Evolutionary conservation across 2,888 invertebrate species (phyloP), one percentile per base, ranked within the genome.

Genomic region (Synanthedon formicaeformis): DNA sequence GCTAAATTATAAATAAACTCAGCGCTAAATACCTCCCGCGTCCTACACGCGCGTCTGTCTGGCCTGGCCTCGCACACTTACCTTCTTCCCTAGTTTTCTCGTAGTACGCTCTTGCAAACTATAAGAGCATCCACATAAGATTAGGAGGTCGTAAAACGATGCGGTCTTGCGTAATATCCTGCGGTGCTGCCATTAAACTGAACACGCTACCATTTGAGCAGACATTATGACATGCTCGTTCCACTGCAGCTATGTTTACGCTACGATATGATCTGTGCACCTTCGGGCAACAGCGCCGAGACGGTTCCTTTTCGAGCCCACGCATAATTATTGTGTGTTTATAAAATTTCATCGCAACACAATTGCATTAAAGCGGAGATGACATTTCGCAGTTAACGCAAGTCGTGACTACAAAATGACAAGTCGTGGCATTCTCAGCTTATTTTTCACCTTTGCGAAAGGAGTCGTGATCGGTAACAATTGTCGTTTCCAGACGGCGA

Each of bases 391-490:
- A 58, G 64, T 62, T 58, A 55, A 63, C 67, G 62, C 56, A 56
- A 58, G 61, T 81, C 87, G 85, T 86, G 85, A 85, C 83, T 81
- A 58, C 69, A 62, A 79, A 86, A 86, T 85, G 83, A 82, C 84
- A 82, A 81, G 81, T 77, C 86, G 81, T 82, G 86, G 82, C 82
- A 84, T 87, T 84, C 84, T 75, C 84, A 71, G 70, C 68, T 75
- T 77, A 86, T 86, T 85, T 86, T 85, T 85, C 84, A 76, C 81
- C 78, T 84, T 85, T 84, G 69, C 81, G 80, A 80, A 80, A 77
- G 74, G 75, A 76, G 65, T 85, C 85, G 86, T 86, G 87, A 85
- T 84, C 79, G 77, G 77, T 77, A 81, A 78, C 81, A 76, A 75
- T 75, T 67, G 77, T 70, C 65, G 70, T 71, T 64, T 71, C 68